Base-by-base conservation (phyloP, 1,140 invertebrate species). In the Hycleus cichorii region DNA sequence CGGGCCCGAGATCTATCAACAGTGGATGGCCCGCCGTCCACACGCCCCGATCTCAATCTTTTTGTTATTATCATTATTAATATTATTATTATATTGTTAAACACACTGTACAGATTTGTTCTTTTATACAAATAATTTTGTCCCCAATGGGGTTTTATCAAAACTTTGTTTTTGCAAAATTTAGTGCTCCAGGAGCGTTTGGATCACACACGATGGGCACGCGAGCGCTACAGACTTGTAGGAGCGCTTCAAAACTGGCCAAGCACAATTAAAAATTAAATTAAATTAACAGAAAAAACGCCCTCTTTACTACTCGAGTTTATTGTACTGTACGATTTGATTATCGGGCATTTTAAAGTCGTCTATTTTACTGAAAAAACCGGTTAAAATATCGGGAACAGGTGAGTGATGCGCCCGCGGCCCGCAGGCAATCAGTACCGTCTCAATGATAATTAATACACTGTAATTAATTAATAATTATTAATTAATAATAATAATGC, bases 91-190 rank as follows among this genome's bases (percentile, higher is more conserved):
- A 42, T 56, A 43, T 54, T 50, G 57, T 58, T 58, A 57, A 60
- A 61, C 63, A 65, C 65, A 65, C 67, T 65, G 64, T 65, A 66
- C 58, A 64, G 55, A 53, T 50, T 60, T 59, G 39, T 51, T 58
- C 47, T 26, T 57, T 57, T 57, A 48, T 56, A 57, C 52, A 60
- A 57, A 57, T 55, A 58, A 61, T 57, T 51, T 60, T 42, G 48
- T 55, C 61, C 59, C 61, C 61, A 18, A 51, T 58, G 52, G 57
- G 55, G 32, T 32, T 32, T 32, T 32, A 32, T 32, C 32, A 32
- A 32, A 32, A 5, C 0, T 0, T 32, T 32, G 2, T 32, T 32
- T 32, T 32, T 32, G 1, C 12, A 32, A 32, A 32, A 32, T 54
- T 62, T 58, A 27, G 48, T 58, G 43, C 42, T 54, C 45, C 40